Conservation (phyloP, 2,888 invertebrate species). For the Pecten maximus region DNA sequence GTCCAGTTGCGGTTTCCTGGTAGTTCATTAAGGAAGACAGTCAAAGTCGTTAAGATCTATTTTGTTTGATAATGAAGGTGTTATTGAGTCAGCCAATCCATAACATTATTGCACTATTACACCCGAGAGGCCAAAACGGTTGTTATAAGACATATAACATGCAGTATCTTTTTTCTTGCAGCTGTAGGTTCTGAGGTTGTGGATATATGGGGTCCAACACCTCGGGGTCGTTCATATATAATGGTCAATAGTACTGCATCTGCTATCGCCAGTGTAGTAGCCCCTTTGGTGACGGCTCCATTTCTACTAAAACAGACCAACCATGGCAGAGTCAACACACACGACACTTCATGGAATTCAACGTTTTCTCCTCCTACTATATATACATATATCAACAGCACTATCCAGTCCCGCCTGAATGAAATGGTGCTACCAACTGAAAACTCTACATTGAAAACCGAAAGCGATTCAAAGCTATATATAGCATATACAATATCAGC, state of each 20-base stretch:
- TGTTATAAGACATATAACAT: too few species aligned
- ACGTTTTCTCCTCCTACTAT: too few species aligned
- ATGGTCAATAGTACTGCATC: not conserved
- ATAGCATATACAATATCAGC: constrained; percentile 18
- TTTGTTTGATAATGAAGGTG: too few species aligned
- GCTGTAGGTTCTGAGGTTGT: not conserved
- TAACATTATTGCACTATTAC: too few species aligned
- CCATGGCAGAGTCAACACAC: not conserved
- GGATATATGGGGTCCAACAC: not conserved
- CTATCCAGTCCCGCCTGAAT: not conserved
- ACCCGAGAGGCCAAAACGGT: too few species aligned
- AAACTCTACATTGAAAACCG: not conserved
- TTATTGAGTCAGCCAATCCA: too few species aligned
- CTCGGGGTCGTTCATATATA: not conserved
- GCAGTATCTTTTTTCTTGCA: too few species aligned
- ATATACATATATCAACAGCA: not conserved
- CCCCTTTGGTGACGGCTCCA: not conserved
- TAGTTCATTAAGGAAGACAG: too few species aligned
- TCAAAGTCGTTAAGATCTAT: too few species aligned
- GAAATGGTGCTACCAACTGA: not conserved
- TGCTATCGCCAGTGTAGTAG: not conserved
- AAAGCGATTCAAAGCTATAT: not conserved
- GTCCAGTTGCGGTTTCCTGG: too few species aligned
- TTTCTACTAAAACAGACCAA: not conserved
- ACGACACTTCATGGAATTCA: not conserved